Evolutionary conservation across 2,888 invertebrate genomes (phyloP), one percentile per base, ranked within the genome.

Genomic region (Drosophila acutilabella): DNA sequence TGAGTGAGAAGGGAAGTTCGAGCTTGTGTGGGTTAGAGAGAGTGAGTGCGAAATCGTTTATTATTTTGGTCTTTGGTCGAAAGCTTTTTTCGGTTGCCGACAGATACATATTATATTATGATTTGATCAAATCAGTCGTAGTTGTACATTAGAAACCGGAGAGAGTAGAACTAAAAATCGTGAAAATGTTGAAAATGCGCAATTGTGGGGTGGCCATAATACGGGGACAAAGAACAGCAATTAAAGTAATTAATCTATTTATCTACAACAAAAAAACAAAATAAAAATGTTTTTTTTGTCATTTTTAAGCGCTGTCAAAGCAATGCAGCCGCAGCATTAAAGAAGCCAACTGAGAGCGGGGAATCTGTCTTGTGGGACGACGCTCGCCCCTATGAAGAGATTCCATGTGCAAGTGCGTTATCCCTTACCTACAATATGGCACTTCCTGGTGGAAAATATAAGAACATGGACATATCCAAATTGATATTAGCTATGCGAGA

Each of bases 391-490:
- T 91, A 65, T 40, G 30, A 78, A 6, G 74, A 90, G 7, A 77
- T 91, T 7, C 92, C 92, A 0, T 62, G 64, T 0, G 54, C 71
- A 4, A 65, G 68, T 18, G n/a, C 14, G 33, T 36, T 89, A 0
- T 33, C 52, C 0, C n/a, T 89, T 0, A 16, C 81, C 0, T 48
- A 51, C 8, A 76, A 76, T 1, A 64, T 64, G 41, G 26, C 59
- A 0, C 44, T 91, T 14, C 91, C 92, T 0, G 90, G 90, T 2
- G 91, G 92, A 1, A 87, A 70, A 26, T 91, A 88, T 26, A 76
- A 70, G 11, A 83, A 88, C 0, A 23, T 78, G 57, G 84, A 90
- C 8, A 0, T 76, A 0, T 20, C 59, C 0, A 33, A 87, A 7
- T 1, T 88, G 16, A 7, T 89, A 6, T 0, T 71, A 36, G 74